Percentiles rank a stretch among this genome's conserved stretches.
phyloP scores from a whole-genome alignment of 2,888 invertebrate species.

The Polydrusus tereticollis region DNA sequence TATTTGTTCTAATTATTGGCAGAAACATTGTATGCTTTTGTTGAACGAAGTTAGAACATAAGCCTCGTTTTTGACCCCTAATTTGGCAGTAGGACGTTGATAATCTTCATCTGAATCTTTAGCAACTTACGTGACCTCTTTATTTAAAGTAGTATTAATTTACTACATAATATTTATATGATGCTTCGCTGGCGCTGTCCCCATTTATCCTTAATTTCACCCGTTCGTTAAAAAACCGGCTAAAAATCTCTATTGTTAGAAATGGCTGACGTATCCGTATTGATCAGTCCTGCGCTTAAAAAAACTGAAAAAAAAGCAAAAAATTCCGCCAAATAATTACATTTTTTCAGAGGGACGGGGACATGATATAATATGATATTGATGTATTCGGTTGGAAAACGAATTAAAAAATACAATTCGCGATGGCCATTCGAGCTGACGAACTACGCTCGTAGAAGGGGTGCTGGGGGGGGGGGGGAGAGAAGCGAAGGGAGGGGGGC shows the following conservation, averaged over 20 bases:
- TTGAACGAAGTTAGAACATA: too few relatives aligned
- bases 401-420: conserved; percentile 50
- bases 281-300: conserved; percentile 47
- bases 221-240: conserved; percentile 28
- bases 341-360: conserved; percentile 48
- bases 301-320: conserved; percentile 47
- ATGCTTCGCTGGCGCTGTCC: background rate
- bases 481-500: conserved; percentile 1
- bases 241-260: conserved; percentile 45
- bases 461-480: conserved; percentile 2
- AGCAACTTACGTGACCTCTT: background rate
- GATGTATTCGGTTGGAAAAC: conserved; percentile 49
- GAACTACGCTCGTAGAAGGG: too few relatives aligned
- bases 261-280: conserved; percentile 49
- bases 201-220: conserved; percentile 14
- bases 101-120: background rate
- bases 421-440: conserved; percentile 47
- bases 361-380: conserved; percentile 49
- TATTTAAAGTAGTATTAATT: too few relatives aligned
- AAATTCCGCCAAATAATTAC: conserved; percentile 49
- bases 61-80: too few relatives aligned
- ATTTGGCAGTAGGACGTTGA: too few relatives aligned
- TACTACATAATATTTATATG: too few relatives aligned
- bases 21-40: too few relatives aligned
- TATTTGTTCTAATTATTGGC: too few relatives aligned